These are phyloP conservation scores for Asarcornis scutulata DNA, from an alignment of 2,113 vertebrate species.

Conservation along the genomic window DNA sequence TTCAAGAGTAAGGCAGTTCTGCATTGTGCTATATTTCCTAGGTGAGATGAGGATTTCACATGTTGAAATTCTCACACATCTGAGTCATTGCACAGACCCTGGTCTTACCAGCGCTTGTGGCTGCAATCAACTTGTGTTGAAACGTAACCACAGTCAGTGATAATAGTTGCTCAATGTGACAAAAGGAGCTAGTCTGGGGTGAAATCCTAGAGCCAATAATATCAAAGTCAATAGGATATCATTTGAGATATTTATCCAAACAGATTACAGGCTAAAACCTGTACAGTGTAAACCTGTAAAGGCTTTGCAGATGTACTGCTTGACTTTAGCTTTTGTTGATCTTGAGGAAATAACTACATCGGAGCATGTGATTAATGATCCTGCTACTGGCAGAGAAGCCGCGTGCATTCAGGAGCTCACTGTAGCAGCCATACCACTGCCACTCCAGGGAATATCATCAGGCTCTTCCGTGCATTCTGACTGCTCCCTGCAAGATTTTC, in stretches of 20 bases:
- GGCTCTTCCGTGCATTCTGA: background rate
- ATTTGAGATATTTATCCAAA: background rate
- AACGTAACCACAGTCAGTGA: background rate
- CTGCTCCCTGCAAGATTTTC: background rate
- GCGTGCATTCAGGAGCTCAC: accelerated
- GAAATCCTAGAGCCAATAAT: background rate
- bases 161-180: background rate
- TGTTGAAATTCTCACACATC: background rate
- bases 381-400: background rate
- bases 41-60: background rate
- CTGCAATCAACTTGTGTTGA: background rate
- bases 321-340: background rate
- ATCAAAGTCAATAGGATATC: background rate
- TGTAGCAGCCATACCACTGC: background rate
- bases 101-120: background rate
- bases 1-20: background rate
- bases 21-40: background rate
- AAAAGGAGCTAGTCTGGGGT: background rate
- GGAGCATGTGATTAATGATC: background rate
- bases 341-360: background rate
- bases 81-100: background rate
- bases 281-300: background rate
- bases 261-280: background rate
- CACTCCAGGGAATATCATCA: background rate
- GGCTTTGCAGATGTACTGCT: background rate